Evolutionary conservation across 2,113 vertebrate genomes (phyloP).

Genomic region (Junco hyemalis): DNA sequence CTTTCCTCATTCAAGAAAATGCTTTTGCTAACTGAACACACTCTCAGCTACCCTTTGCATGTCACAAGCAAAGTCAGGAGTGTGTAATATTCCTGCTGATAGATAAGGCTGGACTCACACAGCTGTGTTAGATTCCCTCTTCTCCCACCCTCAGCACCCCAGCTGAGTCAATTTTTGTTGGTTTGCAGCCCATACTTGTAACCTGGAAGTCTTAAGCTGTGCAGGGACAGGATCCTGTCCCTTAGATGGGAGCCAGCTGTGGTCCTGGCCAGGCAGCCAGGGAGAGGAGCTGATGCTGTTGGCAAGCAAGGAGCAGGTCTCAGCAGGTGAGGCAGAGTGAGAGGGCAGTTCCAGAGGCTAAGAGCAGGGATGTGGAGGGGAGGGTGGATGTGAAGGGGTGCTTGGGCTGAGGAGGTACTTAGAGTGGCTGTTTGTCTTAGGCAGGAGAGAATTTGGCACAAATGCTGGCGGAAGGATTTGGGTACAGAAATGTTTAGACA

Average conservation of each 20-base stretch:
- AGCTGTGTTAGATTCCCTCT: neutral
- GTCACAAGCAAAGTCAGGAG: neutral
- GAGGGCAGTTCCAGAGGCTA: neutral
- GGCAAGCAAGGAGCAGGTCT: neutral
- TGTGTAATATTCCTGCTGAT: neutral
- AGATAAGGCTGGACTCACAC: neutral
- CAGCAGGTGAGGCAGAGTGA: neutral
- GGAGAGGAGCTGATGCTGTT: neutral
- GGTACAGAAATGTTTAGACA: neutral
- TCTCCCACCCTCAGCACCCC: neutral
- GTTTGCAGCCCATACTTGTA: neutral
- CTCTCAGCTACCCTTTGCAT: neutral
- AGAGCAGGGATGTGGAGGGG: neutral
- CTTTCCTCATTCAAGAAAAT: neutral
- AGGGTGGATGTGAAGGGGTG: neutral
- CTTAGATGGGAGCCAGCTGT: neutral
- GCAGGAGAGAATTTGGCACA: neutral
- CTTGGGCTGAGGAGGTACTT: neutral
- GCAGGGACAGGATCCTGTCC: neutral
- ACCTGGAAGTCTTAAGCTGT: neutral
- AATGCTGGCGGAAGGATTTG: neutral
- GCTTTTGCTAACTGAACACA: conserved; percentile 18
- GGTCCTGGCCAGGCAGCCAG: neutral
- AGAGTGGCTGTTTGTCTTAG: neutral
- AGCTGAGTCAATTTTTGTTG: accelerated